Conservation (phyloP, 1,140 invertebrate genomes). For the Drosophila sulfurigaster region DNA sequence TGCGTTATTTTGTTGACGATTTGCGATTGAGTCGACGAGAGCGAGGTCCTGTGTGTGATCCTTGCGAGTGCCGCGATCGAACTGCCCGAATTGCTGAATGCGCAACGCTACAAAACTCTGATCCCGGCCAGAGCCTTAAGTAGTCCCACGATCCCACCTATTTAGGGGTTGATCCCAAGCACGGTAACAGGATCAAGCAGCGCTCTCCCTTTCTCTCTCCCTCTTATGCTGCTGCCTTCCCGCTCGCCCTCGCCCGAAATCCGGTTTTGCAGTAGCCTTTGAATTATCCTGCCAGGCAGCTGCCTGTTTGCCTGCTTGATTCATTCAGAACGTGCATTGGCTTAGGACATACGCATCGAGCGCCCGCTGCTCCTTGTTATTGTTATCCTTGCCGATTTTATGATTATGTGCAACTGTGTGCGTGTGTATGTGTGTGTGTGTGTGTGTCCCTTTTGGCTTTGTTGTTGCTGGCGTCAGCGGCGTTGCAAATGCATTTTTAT, state of each 20-base stretch:
- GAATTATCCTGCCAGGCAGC: constrained; percentile 67
- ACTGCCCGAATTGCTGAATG: constrained; percentile 69
- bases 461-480: constrained; percentile 59
- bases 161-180: constrained; percentile 67
- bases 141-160: constrained; percentile 61
- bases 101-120: constrained; percentile 70
- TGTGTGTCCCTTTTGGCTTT: constrained; percentile 52
- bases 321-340: constrained; percentile 65
- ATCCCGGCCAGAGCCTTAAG: constrained; percentile 65
- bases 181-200: constrained; percentile 57
- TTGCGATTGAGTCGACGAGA: too few relatives aligned
- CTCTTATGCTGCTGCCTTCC: background rate
- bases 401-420: constrained; percentile 55
- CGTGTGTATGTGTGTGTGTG: constrained; percentile 23
- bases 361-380: constrained; percentile 67
- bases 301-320: constrained; percentile 53
- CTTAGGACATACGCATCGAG: constrained; percentile 57
- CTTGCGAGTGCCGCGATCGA: constrained; percentile 58
- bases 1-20: background rate
- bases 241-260: constrained; percentile 64
- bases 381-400: constrained; percentile 78
- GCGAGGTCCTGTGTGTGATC: constrained; percentile 19
- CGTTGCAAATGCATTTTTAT: constrained; percentile 80
- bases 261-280: constrained; percentile 66
- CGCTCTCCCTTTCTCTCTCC: background rate